These are phyloP conservation scores for Heliconius hortense DNA, from an alignment of 2,888 invertebrate species.

Conservation along the genomic window DNA sequence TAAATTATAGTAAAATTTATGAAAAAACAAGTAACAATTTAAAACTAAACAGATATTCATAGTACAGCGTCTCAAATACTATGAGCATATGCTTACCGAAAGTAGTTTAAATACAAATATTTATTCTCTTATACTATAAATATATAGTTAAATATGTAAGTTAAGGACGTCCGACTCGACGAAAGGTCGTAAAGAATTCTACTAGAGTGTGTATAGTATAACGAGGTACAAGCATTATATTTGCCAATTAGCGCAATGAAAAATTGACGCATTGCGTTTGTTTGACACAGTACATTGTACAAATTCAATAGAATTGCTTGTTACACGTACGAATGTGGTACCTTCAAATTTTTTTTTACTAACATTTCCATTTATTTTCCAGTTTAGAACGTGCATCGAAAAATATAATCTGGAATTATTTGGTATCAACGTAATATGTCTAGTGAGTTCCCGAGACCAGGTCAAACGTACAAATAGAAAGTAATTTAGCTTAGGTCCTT, in stretches of 20 bases:
- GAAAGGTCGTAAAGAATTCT: conserved; percentile 11
- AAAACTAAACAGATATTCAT: neutral
- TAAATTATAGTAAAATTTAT: neutral
- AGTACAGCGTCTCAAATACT: neutral
- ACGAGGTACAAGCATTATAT: conserved; percentile 29
- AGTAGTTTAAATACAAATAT: neutral
- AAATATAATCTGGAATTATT: neutral
- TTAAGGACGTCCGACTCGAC: neutral
- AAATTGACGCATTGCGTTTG: conserved; percentile 36
- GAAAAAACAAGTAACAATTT: neutral
- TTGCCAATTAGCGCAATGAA: conserved; percentile 35
- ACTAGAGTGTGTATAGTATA: neutral
- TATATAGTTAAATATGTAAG: neutral
- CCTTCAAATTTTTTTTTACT: neutral
- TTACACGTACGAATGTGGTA: neutral
- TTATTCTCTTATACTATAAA: neutral
- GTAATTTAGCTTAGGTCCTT: neutral
- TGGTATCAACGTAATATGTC: neutral
- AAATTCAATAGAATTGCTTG: neutral
- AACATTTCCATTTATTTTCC: neutral
- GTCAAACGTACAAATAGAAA: neutral
- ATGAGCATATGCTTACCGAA: neutral
- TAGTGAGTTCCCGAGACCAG: neutral
- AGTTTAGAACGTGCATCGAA: neutral
- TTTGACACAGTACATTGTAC: neutral